A percentile compares a stretch with the other conserved stretches of the same genome.
Evolutionary conservation across 2,113 vertebrate species (phyloP).

Genomic region (Nansenia antarctica): DNA sequence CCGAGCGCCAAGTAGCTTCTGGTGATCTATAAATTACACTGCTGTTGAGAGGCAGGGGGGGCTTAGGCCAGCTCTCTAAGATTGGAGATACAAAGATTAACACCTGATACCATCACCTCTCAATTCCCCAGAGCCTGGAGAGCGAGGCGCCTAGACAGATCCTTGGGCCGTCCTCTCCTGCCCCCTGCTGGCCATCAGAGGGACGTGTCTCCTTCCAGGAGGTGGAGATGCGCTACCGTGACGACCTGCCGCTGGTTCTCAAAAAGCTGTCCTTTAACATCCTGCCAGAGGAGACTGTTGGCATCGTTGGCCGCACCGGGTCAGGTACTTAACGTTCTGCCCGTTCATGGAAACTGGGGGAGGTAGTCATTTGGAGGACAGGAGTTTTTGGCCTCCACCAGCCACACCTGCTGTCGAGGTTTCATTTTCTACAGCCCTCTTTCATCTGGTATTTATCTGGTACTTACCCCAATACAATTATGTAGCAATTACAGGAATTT

Average conservation of each 20-base stretch:
- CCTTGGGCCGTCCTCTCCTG: slow-evolving; percentile 46
- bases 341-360: no score
- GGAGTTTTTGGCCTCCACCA: no score
- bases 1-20: slow-evolving; percentile 31
- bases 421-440: neutral
- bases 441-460: neutral
- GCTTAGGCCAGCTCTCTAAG: neutral
- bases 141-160: slow-evolving; percentile 64
- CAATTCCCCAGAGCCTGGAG: slow-evolving; percentile 70
- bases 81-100: slow-evolving; percentile 49
- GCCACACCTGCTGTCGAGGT: neutral
- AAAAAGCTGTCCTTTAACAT: slow-evolving; percentile 77
- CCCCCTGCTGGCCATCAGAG: slow-evolving; percentile 73
- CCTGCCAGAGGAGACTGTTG: slow-evolving; percentile 75
- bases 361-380: no score
- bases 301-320: slow-evolving; percentile 81
- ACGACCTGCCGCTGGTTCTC: slow-evolving; percentile 75
- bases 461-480: neutral
- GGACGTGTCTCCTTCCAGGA: slow-evolving; percentile 76
- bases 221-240: slow-evolving; percentile 79
- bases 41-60: neutral
- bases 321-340: slow-evolving; percentile 78
- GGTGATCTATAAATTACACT: slow-evolving; percentile 23
- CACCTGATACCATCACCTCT: slow-evolving; percentile 24
- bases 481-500: neutral